Percentiles rank a stretch among this genome's conserved stretches.
These are phyloP conservation scores for Clarias magur DNA, from an alignment of 2,113 vertebrate genomes.

Conservation along the genomic window DNA sequence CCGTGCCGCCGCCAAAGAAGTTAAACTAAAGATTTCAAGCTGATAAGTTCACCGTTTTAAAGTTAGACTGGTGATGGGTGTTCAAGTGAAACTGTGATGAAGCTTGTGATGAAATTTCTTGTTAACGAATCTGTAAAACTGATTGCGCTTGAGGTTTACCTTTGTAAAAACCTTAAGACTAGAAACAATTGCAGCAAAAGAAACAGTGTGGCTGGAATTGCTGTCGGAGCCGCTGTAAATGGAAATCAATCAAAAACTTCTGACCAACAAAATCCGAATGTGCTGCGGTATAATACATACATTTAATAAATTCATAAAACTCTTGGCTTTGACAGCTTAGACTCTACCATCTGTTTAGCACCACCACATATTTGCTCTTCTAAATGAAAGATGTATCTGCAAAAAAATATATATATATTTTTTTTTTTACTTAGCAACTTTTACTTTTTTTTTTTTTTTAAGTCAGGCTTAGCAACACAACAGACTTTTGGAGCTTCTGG, in stretches of 20 bases:
- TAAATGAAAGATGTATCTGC: slow-evolving; percentile 23
- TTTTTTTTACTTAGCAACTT: no score
- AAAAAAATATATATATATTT: not conserved
- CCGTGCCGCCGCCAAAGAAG: no score
- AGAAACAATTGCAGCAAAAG: not conserved
- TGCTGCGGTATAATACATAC: not conserved
- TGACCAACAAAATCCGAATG: not conserved
- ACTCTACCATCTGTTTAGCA: slow-evolving; percentile 31
- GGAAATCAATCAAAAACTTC: not conserved
- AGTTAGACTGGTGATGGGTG: no score
- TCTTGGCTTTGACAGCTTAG: slow-evolving; percentile 13
- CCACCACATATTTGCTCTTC: slow-evolving; percentile 29
- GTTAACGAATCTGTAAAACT: no score
- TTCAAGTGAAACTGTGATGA: no score
- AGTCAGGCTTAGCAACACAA: no score
- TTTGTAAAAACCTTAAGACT: no score
- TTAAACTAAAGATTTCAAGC: no score
- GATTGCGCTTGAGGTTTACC: no score
- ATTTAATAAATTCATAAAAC: slow-evolving; percentile 2
- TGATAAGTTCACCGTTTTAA: no score
- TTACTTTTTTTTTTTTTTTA: no score
- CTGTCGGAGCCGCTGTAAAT: not conserved
- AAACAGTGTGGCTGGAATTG: not conserved
- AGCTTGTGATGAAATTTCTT: no score
- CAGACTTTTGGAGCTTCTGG: slow-evolving; percentile 50